A percentile compares a stretch with the other conserved stretches of the same genome.
Evolutionary conservation across 1,140 invertebrate species (phyloP).

Genomic region (Pogonomyrmex barbatus): DNA sequence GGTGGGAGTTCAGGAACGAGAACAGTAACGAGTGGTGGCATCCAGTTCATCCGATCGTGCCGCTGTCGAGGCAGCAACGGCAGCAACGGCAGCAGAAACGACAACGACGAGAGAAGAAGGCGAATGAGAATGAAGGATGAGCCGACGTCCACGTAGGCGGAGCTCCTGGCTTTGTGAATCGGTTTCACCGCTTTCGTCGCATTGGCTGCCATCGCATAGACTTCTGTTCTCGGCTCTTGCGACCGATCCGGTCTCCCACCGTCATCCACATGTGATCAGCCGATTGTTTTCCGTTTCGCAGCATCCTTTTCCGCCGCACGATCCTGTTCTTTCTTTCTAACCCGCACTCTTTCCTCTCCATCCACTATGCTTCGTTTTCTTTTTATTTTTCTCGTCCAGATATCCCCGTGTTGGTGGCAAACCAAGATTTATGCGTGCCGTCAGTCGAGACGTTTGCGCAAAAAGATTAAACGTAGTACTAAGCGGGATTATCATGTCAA

Average conservation of each 20-base stretch:
- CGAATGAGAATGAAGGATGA: constrained; percentile 51
- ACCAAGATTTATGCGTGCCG: constrained; percentile 83
- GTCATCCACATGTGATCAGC: constrained; percentile 81
- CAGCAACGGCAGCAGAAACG: constrained; percentile 40
- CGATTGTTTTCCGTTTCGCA: constrained; percentile 81
- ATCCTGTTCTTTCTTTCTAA: background rate
- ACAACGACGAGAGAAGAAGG: constrained; percentile 58
- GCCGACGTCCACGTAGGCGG: constrained; percentile 80
- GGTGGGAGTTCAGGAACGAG: constrained; percentile 53
- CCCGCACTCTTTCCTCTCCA: background rate
- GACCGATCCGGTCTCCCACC: constrained; percentile 74
- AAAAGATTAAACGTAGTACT: constrained; percentile 84
- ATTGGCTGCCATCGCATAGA: constrained; percentile 75
- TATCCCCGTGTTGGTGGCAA: constrained; percentile 63
- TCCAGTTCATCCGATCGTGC: constrained; percentile 57
- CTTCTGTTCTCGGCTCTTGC: constrained; percentile 62
- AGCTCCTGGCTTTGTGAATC: constrained; percentile 81
- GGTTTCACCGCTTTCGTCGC: constrained; percentile 79
- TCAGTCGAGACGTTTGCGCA: constrained; percentile 85
- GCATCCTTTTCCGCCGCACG: constrained; percentile 31
- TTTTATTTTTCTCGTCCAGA: constrained; percentile 15
- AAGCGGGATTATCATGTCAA: constrained; percentile 65
- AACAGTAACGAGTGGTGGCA: constrained; percentile 63
- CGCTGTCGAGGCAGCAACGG: constrained; percentile 50
- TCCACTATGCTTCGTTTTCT: constrained; percentile 48